Conservation (phyloP, 2,888 invertebrate genomes). For the Blomia tropicalis region DNA sequence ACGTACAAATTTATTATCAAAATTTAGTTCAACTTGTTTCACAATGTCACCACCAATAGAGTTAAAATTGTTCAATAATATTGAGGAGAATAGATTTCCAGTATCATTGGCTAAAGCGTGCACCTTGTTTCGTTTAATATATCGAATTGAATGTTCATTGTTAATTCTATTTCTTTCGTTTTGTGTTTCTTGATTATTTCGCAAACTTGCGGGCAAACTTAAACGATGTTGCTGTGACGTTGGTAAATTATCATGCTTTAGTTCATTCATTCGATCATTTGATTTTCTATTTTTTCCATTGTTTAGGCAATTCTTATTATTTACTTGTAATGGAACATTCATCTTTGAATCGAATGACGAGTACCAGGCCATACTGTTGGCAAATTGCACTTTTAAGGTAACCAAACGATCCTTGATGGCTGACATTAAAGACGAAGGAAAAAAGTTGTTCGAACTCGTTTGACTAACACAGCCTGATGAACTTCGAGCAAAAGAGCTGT, state of each 20-base stretch:
- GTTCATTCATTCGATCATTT: background rate
- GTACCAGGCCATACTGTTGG: slow-evolving; percentile 2
- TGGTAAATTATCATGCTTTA: background rate
- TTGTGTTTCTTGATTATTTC: no score
- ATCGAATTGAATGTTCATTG: background rate
- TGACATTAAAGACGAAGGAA: slow-evolving; percentile 17
- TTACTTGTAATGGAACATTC: background rate
- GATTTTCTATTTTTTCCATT: background rate
- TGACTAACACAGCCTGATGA: slow-evolving; percentile 13
- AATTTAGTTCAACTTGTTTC: slow-evolving; percentile 1
- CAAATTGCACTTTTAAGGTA: background rate
- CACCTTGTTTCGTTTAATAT: background rate
- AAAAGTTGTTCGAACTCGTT: slow-evolving; percentile 6
- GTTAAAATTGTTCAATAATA: no score
- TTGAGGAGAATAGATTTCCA: background rate
- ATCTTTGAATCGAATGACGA: background rate
- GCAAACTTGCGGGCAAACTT: slow-evolving; percentile 21
- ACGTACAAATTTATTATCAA: background rate
- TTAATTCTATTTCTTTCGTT: no score
- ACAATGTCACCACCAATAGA: background rate
- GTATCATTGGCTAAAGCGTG: background rate
- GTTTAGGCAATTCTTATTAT: slow-evolving; percentile 10
- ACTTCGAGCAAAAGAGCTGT: slow-evolving; percentile 6
- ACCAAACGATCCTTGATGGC: slow-evolving; percentile 21
- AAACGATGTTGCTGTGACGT: slow-evolving; percentile 23